phyloP scores from a whole-genome alignment of 1,140 invertebrate species.

The Vollenhovia emeryi region DNA sequence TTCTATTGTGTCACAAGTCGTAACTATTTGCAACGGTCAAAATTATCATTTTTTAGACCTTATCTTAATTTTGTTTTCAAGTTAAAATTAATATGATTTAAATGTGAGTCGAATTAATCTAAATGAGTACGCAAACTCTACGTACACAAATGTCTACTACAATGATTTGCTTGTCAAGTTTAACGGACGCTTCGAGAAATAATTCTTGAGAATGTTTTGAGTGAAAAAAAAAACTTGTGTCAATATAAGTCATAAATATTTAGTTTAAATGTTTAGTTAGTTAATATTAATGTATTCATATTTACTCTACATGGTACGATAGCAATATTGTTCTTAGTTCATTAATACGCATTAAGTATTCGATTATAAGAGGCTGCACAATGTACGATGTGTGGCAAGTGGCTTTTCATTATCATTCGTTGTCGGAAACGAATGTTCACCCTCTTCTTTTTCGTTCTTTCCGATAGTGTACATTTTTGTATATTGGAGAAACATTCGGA shows the following conservation, averaged over 20 bases:
- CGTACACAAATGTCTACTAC: neutral
- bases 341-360: neutral
- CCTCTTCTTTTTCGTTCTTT: neutral
- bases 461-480: neutral
- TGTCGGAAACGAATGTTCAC: conserved; percentile 18
- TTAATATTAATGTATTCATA: conserved; percentile 1
- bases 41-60: neutral
- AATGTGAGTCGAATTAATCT: neutral
- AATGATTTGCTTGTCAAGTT: neutral
- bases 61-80: neutral
- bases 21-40: neutral
- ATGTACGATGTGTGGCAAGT: conserved; percentile 33
- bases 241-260: neutral
- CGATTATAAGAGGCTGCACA: neutral
- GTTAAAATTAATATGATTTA: conserved; percentile 8
- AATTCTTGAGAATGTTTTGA: neutral
- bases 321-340: neutral
- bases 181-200: neutral
- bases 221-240: neutral
- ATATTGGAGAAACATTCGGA: neutral
- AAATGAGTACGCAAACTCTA: neutral
- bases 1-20: neutral
- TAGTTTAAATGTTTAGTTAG: neutral
- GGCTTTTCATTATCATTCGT: conserved; percentile 69
- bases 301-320: neutral